Evolutionary conservation across 1,140 invertebrate species (phyloP).

Genomic region (Drosophila parvula): DNA sequence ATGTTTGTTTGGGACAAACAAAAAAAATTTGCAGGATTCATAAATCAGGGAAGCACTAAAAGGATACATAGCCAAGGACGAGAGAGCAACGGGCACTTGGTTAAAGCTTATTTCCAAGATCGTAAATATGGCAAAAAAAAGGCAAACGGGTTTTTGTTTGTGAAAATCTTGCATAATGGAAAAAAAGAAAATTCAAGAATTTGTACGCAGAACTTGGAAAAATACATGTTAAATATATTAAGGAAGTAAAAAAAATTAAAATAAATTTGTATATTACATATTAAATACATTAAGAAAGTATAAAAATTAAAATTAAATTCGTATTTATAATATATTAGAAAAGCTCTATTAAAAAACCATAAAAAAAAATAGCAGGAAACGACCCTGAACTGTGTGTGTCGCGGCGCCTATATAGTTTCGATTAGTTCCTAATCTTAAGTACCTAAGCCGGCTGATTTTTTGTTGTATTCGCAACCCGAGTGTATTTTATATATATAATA

Average conservation of each 20-base stretch:
- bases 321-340: too few relatives aligned
- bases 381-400: constrained; percentile 3
- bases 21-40: constrained; percentile 39
- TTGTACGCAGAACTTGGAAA: neutral
- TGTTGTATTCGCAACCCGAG: neutral
- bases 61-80: constrained; percentile 8
- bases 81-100: neutral
- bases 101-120: constrained; percentile 11
- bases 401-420: constrained; percentile 1
- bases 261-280: too few relatives aligned
- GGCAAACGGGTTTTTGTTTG: too few relatives aligned
- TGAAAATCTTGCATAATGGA: neutral
- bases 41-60: constrained; percentile 25
- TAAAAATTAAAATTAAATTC: too few relatives aligned
- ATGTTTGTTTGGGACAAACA: constrained; percentile 42
- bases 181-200: neutral
- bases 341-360: neutral
- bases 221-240: too few relatives aligned
- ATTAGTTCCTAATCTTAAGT: constrained; percentile 11
- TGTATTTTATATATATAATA: neutral
- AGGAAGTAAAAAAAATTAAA: too few relatives aligned
- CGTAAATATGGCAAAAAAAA: constrained; percentile 12
- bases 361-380: neutral
- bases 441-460: neutral
- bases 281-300: too few relatives aligned